Base-by-base conservation (phyloP, 2,888 invertebrate species). In the Synanthedon tipuliformis region DNA sequence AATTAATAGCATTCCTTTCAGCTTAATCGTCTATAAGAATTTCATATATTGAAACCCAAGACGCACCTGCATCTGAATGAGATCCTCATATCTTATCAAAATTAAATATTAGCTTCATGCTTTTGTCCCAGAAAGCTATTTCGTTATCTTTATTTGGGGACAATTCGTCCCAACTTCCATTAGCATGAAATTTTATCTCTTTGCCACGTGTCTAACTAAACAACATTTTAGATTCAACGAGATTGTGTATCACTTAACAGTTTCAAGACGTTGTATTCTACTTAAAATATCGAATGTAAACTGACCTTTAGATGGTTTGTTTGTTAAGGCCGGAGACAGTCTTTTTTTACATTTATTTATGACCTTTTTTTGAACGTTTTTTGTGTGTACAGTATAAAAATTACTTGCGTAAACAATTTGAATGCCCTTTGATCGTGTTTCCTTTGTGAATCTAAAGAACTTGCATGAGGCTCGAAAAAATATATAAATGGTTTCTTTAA, bases 131-230 rank as follows among this genome's bases (percentile, higher is more conserved):
- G 53, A 68, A 69, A 75, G 54, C 60, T 55, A 59, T 76, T 78
- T 68, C 66, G 65, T 69, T 71, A 75, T 66, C 59, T 62, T 75
- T 75, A 75, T 78, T 75, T 69, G 51, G 51, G 58, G 61, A 58
- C 68, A 63, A 49, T 59, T 57, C 59, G 66, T 66, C 66, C 58
- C 66, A 62, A 54, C 52, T 62, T 72, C 76, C 77, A 80, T 81
- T 81, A 81, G 73, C 63, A 53, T 60, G 68, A 71, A 65, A 69
- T 61, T 66, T 74, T 78, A 78, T 80, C 76, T 73, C 65, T 72
- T 68, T 72, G 76, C 75, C 78, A 78, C 77, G 71, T 67, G 68
- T 62, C 62, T 61, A 62, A 63, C 60, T 56, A 64, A 65, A 68
- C 64, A 61, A 65, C 59, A 61, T 59, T 59, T 57, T 56, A 53